These are phyloP conservation scores for Molanna angustata DNA, from an alignment of 2,888 invertebrate genomes.

Conservation along the genomic window DNA sequence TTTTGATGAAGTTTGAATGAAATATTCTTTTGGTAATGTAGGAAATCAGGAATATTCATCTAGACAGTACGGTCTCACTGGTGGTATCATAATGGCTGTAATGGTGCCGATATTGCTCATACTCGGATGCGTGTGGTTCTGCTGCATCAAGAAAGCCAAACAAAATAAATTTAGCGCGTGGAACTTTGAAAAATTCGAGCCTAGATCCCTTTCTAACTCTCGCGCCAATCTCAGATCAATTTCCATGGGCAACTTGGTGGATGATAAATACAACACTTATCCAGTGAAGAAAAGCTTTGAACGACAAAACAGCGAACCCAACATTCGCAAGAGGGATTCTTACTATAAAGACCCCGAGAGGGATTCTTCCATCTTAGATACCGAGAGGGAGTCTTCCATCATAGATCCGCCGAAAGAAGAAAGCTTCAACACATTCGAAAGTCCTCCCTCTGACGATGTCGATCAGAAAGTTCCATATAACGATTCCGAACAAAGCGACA, in stretches of 20 bases:
- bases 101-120: constrained; percentile 63
- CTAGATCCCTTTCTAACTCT: constrained; percentile 59
- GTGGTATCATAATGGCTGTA: constrained; percentile 69
- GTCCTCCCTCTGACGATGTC: constrained; percentile 37
- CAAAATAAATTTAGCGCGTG: constrained; percentile 46
- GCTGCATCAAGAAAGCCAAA: constrained; percentile 61
- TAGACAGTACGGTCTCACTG: constrained; percentile 69
- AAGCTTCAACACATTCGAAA: constrained; percentile 29
- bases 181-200: constrained; percentile 52
- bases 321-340: constrained; percentile 38
- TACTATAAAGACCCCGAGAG: constrained; percentile 42
- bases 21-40: constrained; percentile 34
- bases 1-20: not conserved
- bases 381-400: not conserved
- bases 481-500: constrained; percentile 54
- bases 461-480: constrained; percentile 54
- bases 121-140: constrained; percentile 61
- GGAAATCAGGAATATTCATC: constrained; percentile 68
- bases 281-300: constrained; percentile 33
- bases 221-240: constrained; percentile 55
- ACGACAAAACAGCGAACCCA: constrained; percentile 44
- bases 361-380: not conserved
- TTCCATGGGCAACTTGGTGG: constrained; percentile 55
- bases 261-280: constrained; percentile 44
- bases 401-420: constrained; percentile 1